Percentiles rank a stretch among this genome's conserved stretches.
phyloP scores from a whole-genome alignment of 2,888 invertebrate species.

The Tribolium freemani region DNA sequence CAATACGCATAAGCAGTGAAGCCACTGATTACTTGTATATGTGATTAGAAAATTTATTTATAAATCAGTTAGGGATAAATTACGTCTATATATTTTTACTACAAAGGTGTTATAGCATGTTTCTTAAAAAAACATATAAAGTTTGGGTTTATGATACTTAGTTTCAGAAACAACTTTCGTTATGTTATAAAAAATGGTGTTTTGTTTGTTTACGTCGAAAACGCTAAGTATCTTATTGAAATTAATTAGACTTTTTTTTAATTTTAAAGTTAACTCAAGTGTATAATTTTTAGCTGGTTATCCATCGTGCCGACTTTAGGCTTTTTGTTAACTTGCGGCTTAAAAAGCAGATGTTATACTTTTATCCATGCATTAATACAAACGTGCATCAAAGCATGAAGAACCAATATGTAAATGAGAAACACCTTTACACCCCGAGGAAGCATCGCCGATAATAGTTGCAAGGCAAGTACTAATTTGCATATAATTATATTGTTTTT shows the following conservation, averaged over 20 bases:
- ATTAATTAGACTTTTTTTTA: background rate
- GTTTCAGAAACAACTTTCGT: too few relatives aligned
- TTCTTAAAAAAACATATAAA: too few relatives aligned
- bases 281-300: background rate
- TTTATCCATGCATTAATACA: constrained; percentile 36
- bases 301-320: background rate
- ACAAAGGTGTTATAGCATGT: too few relatives aligned
- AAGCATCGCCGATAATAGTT: constrained; percentile 37
- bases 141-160: too few relatives aligned
- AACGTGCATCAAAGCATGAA: constrained; percentile 37
- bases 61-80: too few relatives aligned
- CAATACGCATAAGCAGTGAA: too few relatives aligned
- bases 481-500: constrained; percentile 34
- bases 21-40: background rate
- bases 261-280: background rate
- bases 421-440: constrained; percentile 41
- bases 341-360: constrained; percentile 34
- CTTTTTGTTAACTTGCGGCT: constrained; percentile 16
- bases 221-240: background rate
- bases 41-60: background rate
- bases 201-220: background rate
- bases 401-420: constrained; percentile 37
- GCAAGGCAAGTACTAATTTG: constrained; percentile 33
- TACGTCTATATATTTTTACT: too few relatives aligned
- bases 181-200: too few relatives aligned